phyloP scores from a whole-genome alignment of 2,113 vertebrate species.

The Zeus faber region DNA sequence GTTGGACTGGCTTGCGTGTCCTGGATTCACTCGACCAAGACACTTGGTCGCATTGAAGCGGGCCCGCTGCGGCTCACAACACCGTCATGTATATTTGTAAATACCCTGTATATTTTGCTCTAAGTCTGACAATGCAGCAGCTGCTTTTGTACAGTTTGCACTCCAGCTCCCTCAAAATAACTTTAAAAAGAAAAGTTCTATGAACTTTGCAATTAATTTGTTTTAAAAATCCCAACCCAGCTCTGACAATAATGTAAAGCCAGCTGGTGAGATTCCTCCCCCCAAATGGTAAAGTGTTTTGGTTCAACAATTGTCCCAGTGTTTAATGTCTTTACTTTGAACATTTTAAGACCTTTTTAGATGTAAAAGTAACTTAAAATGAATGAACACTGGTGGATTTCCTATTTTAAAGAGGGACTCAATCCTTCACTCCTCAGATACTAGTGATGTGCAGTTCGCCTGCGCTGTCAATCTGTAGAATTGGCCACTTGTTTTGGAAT shows the following conservation, averaged over 20 bases:
- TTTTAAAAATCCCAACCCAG: constrained; percentile 14
- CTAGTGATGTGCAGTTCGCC: constrained; percentile 6
- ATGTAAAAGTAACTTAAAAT: constrained; percentile 23
- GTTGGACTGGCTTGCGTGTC: too few relatives aligned
- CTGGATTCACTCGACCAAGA: too few relatives aligned
- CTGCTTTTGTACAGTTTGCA: constrained; percentile 55
- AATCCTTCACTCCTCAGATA: constrained; percentile 31
- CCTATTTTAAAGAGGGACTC: constrained; percentile 20
- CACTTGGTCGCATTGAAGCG: constrained; percentile 4
- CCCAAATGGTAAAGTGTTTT: constrained; percentile 12
- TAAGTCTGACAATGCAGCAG: constrained; percentile 43
- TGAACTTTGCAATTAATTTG: constrained; percentile 37
- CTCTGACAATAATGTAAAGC: constrained; percentile 3
- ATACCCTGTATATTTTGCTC: constrained; percentile 66
- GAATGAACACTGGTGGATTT: constrained; percentile 28
- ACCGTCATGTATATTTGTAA: constrained; percentile 74
- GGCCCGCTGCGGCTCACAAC: constrained; percentile 14
- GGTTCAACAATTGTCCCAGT: constrained; percentile 11
- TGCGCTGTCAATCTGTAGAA: constrained; percentile 26
- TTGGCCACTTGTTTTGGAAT: constrained; percentile 32
- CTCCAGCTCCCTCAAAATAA: constrained; percentile 33
- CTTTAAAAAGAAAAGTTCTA: constrained; percentile 9
- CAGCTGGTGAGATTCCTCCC: background rate
- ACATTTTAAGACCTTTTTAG: constrained; percentile 9
- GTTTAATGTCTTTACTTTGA: background rate